phyloP scores from a whole-genome alignment of 2,113 vertebrate genomes.

The Meleagris gallopavo region DNA sequence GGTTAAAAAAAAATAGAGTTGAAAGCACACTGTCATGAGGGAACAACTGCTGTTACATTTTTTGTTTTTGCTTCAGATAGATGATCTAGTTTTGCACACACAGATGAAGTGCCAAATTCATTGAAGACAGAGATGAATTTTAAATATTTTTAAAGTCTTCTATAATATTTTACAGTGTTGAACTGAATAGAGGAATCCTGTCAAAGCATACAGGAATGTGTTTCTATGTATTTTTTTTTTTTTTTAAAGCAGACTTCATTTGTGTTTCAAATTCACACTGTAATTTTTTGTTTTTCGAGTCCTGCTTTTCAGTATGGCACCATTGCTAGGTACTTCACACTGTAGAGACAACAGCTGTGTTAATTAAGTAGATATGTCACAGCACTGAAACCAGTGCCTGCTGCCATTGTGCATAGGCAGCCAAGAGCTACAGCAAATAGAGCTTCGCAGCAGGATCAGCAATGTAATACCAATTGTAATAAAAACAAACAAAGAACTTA shows the following conservation, averaged over 20 bases:
- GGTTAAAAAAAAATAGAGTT: neutral
- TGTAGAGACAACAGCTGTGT: slow-evolving; percentile 73
- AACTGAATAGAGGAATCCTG: neutral
- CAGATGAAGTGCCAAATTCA: neutral
- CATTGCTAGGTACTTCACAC: slow-evolving; percentile 34
- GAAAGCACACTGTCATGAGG: neutral
- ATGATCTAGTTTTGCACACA: neutral
- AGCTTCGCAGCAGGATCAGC: neutral
- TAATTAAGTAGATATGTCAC: slow-evolving; percentile 85
- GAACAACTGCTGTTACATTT: neutral
- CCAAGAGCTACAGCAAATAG: slow-evolving; percentile 44
- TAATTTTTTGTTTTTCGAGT: slow-evolving; percentile 24
- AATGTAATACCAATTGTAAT: neutral
- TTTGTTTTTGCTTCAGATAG: neutral
- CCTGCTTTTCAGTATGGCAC: slow-evolving; percentile 38
- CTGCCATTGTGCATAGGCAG: slow-evolving; percentile 57
- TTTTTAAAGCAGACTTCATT: slow-evolving; percentile 23
- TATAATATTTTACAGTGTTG: fast-evolving
- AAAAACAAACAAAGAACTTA: neutral
- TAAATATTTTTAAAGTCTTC: neutral
- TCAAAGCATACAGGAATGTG: neutral
- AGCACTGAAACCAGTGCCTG: slow-evolving; percentile 60
- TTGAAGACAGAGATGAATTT: neutral
- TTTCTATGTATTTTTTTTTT: neutral
- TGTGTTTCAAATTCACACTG: slow-evolving; percentile 12